Base-by-base conservation (phyloP, 2,888 invertebrate species). In the Erannis defoliaria region DNA sequence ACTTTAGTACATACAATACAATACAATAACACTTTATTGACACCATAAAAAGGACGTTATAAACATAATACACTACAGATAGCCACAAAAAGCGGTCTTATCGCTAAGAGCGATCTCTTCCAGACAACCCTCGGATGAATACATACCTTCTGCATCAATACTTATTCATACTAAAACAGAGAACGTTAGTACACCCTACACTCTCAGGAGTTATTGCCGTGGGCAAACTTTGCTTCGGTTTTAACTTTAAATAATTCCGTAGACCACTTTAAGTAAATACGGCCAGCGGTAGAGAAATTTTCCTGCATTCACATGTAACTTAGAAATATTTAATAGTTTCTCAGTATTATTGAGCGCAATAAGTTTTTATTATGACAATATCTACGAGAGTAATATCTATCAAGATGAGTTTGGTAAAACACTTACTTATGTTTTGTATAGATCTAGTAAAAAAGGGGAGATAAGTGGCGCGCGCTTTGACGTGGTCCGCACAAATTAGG, bases 211-310 rank as follows among this genome's bases (percentile, higher is more conserved):
- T 85, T 86, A 85, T 85, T 86, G 82, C 78, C 78, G 73, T 76
- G 73, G 58, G 69, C 64, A 70, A 85, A 87, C 77, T 88, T 88
- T 73, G 69, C 75, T 79, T 77, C 74, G 77, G 80, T 82, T 80
- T 81, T 75, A 76, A 82, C 78, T 83, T 83, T 83, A 80, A 84
- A 87, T 86, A 86, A 86, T 86, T 86, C 82, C 73, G 76, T 75
- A 71, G 78, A 79, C 81, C 83, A 77, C 82, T 82, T 55, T 78
- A 80, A 78, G 84, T 82, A 85, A 88, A 87, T 82, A 57, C 33
- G 45, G 45, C 54, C 43, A 10, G 59, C 33, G 51, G 62, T 33
- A 51, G 18, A 38, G n/a, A 62, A 62, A 66, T 18, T 66, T 53
- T 49, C 37, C 33, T 45, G 61, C 48, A 54, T 64, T 50, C 35